A percentile compares a stretch with the other conserved stretches of the same genome.
Conservation (phyloP, 92 coral and sea anemone species). For the Heliopora coerulea region DNA sequence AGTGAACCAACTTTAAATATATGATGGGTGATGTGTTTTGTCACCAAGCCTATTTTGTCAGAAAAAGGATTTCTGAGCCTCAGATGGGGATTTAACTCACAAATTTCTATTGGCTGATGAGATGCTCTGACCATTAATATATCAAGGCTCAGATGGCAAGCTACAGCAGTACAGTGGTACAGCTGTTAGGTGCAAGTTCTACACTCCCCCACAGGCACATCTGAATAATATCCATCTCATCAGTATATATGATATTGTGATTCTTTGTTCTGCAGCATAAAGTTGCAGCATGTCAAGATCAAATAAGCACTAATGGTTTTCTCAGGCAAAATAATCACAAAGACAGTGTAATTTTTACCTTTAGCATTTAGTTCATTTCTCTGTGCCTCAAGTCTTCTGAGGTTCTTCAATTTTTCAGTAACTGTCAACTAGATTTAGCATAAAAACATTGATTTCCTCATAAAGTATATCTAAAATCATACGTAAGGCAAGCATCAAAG, state of each 20-base stretch:
- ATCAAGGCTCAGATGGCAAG: not conserved
- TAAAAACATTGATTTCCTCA: not conserved
- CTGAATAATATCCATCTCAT: too few relatives aligned
- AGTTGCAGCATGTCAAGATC: not conserved
- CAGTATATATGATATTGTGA: too few relatives aligned
- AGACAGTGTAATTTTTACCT: conserved; percentile 49
- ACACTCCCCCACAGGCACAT: not conserved
- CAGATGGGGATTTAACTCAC: too few relatives aligned
- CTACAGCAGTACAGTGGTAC: too few relatives aligned
- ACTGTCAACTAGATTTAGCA: conserved; percentile 68
- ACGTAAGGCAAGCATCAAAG: too few relatives aligned
- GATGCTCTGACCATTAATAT: too few relatives aligned
- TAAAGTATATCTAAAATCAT: too few relatives aligned
- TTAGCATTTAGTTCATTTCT: conserved; percentile 99
- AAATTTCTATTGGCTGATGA: too few relatives aligned
- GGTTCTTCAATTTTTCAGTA: conserved; percentile 90
- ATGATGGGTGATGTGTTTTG: not conserved
- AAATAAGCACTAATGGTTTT: not conserved
- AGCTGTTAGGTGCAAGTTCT: not conserved
- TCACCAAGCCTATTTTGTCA: too few relatives aligned
- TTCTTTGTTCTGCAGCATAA: too few relatives aligned
- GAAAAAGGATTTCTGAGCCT: too few relatives aligned
- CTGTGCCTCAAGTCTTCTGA: conserved; percentile 97
- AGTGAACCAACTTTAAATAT: not conserved
- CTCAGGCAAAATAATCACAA: too few relatives aligned